phyloP scores from a whole-genome alignment of 2,888 invertebrate species.

The Pachycephus smyrnensis region DNA sequence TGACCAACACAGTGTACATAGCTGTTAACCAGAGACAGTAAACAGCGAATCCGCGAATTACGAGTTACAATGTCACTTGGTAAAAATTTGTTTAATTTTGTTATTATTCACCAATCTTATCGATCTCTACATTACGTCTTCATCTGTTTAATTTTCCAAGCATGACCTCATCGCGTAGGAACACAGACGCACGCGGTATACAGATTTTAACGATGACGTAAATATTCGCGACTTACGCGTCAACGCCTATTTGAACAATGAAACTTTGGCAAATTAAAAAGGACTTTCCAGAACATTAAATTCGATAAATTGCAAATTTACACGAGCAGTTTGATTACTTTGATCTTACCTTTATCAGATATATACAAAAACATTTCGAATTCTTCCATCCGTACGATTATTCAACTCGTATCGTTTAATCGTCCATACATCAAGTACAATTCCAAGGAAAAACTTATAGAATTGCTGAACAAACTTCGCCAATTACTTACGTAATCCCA shows the following conservation, averaged over 20 bases:
- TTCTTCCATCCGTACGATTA: background rate
- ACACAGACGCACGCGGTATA: background rate
- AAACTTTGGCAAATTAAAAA: background rate
- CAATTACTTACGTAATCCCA: background rate
- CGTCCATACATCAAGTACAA: background rate
- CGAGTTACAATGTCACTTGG: background rate
- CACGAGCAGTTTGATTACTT: background rate
- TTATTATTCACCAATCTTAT: background rate
- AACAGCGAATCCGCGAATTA: background rate
- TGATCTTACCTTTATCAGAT: background rate
- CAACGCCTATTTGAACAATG: background rate
- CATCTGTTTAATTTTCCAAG: background rate
- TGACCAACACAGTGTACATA: background rate
- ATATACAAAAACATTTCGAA: background rate
- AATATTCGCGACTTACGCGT: background rate
- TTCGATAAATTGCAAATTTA: background rate
- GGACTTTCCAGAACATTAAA: background rate
- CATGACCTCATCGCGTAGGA: background rate
- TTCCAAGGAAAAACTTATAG: background rate
- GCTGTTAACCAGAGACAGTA: conserved; percentile 1
- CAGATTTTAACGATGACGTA: background rate
- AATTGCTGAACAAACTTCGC: background rate
- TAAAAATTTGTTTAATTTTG: background rate
- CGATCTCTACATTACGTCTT: background rate
- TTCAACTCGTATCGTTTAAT: background rate